Evolutionary conservation across 2,113 vertebrate genomes (phyloP).

Genomic region (Thomomys bottae): DNA sequence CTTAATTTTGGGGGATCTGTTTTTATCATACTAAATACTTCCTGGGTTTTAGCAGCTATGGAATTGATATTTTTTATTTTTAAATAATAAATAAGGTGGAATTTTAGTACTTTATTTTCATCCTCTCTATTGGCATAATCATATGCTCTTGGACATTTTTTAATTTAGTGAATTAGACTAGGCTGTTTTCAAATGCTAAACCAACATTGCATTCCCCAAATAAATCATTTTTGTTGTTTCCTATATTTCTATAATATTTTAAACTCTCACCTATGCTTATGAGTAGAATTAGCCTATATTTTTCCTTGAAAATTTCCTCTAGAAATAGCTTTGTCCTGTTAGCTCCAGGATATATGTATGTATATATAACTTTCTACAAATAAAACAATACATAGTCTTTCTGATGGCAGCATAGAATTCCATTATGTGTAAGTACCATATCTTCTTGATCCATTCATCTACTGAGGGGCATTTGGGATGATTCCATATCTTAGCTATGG

Average conservation of each 20-base stretch:
- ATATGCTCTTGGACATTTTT: no score
- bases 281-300: not conserved
- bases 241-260: not conserved
- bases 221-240: not conserved
- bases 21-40: not conserved
- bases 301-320: no score
- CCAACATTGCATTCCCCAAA: not conserved
- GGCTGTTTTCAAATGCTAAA: not conserved
- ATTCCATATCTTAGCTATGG: no score
- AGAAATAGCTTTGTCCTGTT: not conserved
- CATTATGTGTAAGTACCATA: no score
- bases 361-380: no score
- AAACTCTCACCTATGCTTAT: not conserved
- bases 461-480: no score
- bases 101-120: not conserved
- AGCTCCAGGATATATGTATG: no score
- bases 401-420: no score
- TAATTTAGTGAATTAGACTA: no score
- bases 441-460: no score
- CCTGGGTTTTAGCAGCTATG: not conserved
- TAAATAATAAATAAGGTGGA: not conserved
- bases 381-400: no score
- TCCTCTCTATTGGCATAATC: not conserved
- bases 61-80: not conserved
- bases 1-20: not conserved